Evolutionary conservation across 2,888 invertebrate genomes (phyloP).

Genomic region (Meta bourneti): DNA sequence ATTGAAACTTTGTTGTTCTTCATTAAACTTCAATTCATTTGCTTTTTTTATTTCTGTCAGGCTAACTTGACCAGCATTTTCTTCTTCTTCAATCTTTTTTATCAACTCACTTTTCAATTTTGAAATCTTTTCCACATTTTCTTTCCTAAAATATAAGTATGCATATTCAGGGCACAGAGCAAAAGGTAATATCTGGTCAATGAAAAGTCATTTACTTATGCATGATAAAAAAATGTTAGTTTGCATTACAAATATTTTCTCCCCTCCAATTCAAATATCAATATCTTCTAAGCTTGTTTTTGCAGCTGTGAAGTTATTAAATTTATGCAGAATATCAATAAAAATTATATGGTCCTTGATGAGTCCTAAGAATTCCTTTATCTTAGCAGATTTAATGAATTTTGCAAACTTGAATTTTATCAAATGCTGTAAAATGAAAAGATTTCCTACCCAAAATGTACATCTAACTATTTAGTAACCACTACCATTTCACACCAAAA

Average conservation of each 20-base stretch:
- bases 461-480: too few species aligned
- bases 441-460: too few species aligned
- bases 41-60: slow-evolving; percentile 33
- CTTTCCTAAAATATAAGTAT: slow-evolving; percentile 30
- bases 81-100: slow-evolving; percentile 61
- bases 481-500: too few species aligned
- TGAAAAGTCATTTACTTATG: too few species aligned
- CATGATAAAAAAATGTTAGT: neutral
- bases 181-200: neutral
- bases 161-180: neutral
- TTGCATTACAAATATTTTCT: too few species aligned
- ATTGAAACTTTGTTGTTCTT: slow-evolving; percentile 43
- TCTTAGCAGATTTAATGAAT: neutral
- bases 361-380: neutral
- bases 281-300: too few species aligned
- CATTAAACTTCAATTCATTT: slow-evolving; percentile 28
- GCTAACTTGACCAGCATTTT: slow-evolving; percentile 19
- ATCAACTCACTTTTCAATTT: slow-evolving; percentile 42
- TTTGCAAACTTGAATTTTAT: too few species aligned
- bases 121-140: slow-evolving; percentile 49
- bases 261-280: neutral
- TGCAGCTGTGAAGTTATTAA: too few species aligned
- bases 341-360: neutral
- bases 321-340: too few species aligned
- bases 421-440: too few species aligned